Base-by-base conservation (phyloP, 1,140 invertebrate genomes). In the Euglossa dilemma region DNA sequence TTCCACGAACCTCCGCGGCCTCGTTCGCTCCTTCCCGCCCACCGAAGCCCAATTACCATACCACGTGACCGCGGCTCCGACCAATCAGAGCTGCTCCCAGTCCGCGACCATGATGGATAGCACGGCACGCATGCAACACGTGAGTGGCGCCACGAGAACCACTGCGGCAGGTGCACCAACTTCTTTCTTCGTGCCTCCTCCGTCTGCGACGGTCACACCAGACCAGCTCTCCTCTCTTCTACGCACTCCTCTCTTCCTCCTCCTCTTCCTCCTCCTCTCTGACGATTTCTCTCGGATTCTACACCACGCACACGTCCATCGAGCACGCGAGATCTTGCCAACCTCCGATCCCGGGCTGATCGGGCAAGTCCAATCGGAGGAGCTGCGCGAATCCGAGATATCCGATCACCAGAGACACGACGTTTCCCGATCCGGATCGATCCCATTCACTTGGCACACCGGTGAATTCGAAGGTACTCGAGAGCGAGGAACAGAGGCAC, bases 31-130 rank as follows among this genome's bases (percentile, higher is more conserved):
- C 91, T 92, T 87, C 88, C 92, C 95, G 94, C 95, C 95, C 94
- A 94, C 94, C 91, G 90, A 87, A 89, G 89, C 90, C 91, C 93
- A 94, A 95, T 95, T 95, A 95, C 93, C 94, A 94, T 94, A 94
- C 91, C 95, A 95, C 95, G 95, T 96, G 95, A 95, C 92, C 87
- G 67, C 81, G 75, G 47, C 76, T 16, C 79, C 85, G 85, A 93
- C 95, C 95, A 96, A 96, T 96, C 92, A 94, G 92, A 91, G 90
- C 80, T 66, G 87, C 80, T 85, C 89, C 90, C 90, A 93, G 93
- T 94, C 94, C 93, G 93, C 93, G 92, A 95, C 95, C 95, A 96
- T 95, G 95, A 95, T 95, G 95, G 95, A 95, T 96, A 93, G 94
- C 94, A 87, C 70, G 90, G 87, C 89, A 91, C 89, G 90, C 91